Conservation (phyloP, 2,888 invertebrate species). For the Catocala nupta region DNA sequence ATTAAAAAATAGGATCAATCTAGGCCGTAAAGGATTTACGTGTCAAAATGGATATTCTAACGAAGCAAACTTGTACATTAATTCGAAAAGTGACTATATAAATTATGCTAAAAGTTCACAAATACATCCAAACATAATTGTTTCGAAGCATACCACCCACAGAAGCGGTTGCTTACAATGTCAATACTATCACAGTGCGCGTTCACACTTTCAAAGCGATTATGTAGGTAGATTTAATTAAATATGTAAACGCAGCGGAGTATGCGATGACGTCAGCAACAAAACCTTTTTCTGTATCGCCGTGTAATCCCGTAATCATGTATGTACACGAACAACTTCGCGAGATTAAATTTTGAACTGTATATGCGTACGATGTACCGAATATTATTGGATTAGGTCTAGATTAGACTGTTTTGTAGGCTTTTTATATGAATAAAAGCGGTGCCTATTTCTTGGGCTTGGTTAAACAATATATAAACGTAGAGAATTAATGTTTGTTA, state of each 20-base stretch:
- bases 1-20: too few relatives aligned
- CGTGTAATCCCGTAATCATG: constrained; percentile 30
- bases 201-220: constrained; percentile 28
- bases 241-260: constrained; percentile 53
- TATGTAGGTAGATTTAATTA: constrained; percentile 59
- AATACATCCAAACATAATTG: too few relatives aligned
- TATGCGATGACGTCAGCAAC: constrained; percentile 53
- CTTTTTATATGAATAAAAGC: not conserved
- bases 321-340: constrained; percentile 19
- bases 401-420: constrained; percentile 9
- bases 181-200: constrained; percentile 11
- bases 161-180: not conserved
- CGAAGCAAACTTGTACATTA: too few relatives aligned
- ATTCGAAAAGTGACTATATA: too few relatives aligned
- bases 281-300: constrained; percentile 48
- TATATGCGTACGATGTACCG: not conserved
- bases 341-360: constrained; percentile 35
- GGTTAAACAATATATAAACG: not conserved
- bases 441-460: not conserved
- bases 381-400: constrained; percentile 14
- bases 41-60: too few relatives aligned
- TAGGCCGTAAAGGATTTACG: too few relatives aligned
- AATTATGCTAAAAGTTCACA: too few relatives aligned
- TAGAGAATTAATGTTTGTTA: not conserved
- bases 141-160: not conserved